phyloP scores from a whole-genome alignment of 2,113 vertebrate genomes.

The Furnarius figulus region DNA sequence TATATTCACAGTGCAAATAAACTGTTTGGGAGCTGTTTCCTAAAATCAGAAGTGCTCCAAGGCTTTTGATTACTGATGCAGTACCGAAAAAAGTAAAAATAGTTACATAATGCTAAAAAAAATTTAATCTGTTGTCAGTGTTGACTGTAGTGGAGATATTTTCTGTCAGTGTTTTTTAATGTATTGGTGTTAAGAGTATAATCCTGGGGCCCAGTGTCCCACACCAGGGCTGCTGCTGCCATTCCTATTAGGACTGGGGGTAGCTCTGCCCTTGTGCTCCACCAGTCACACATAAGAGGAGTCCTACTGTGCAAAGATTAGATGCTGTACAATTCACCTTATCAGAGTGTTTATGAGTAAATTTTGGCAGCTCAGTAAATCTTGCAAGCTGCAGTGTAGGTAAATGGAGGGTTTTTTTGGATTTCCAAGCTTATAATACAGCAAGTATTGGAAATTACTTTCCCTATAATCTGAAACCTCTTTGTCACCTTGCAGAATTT shows the following conservation, averaged over 20 bases:
- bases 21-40: not conserved
- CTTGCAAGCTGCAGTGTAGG: not conserved
- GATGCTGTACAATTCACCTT: not conserved
- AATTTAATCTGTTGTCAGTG: not conserved
- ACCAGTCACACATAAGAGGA: not conserved
- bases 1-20: not conserved
- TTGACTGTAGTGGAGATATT: not conserved
- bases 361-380: not conserved
- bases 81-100: not conserved
- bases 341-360: not conserved
- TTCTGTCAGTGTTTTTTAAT: not conserved
- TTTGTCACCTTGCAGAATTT: not conserved
- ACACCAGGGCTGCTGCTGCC: not conserved
- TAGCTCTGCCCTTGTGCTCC: not conserved
- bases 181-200: not conserved
- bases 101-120: not conserved
- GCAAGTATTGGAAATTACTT: not conserved
- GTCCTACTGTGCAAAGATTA: not conserved
- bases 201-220: not conserved
- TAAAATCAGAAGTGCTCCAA: not conserved
- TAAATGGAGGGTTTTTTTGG: not conserved
- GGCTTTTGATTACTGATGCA: not conserved
- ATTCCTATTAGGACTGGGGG: accelerated
- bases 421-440: not conserved
- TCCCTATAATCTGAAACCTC: not conserved